These are phyloP conservation scores for Anthoscopus minutus DNA, from an alignment of 2,113 vertebrate species.

Conservation along the genomic window DNA sequence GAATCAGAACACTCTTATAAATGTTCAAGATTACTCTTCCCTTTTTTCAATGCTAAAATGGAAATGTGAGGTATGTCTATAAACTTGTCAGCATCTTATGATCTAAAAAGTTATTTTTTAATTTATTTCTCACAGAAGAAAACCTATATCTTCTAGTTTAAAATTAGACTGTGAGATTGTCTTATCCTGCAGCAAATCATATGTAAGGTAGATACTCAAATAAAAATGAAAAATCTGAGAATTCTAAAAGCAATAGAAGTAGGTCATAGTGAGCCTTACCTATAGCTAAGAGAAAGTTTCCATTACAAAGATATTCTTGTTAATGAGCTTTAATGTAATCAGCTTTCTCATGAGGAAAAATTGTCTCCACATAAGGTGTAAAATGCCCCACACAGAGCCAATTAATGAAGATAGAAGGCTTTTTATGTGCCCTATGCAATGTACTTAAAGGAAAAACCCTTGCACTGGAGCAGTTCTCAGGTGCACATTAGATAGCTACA, in stretches of 20 bases:
- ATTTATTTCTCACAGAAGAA: conserved; percentile 66
- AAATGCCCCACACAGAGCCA: conserved; percentile 40
- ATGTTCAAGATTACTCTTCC: background rate
- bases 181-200: conserved; percentile 51
- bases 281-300: conserved; percentile 55
- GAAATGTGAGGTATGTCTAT: conserved; percentile 53
- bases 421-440: conserved; percentile 3
- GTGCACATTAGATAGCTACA: background rate
- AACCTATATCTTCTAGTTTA: conserved; percentile 58
- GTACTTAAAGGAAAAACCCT: conserved; percentile 3
- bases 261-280: conserved; percentile 56
- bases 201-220: conserved; percentile 58
- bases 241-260: conserved; percentile 56
- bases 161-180: conserved; percentile 62
- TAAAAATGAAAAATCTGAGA: conserved; percentile 55
- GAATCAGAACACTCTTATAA: conserved; percentile 12
- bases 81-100: conserved; percentile 53
- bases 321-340: conserved; percentile 57
- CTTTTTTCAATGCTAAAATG: background rate
- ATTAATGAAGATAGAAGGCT: conserved; percentile 36
- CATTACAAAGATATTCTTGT: conserved; percentile 47
- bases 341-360: conserved; percentile 23
- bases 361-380: conserved; percentile 2
- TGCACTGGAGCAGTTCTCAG: background rate
- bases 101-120: conserved; percentile 61